Percentiles rank a stretch among this genome's conserved stretches.
These are phyloP conservation scores for Dallia pectoralis DNA, from an alignment of 2,797 vertebrate genomes.

Conservation along the genomic window DNA sequence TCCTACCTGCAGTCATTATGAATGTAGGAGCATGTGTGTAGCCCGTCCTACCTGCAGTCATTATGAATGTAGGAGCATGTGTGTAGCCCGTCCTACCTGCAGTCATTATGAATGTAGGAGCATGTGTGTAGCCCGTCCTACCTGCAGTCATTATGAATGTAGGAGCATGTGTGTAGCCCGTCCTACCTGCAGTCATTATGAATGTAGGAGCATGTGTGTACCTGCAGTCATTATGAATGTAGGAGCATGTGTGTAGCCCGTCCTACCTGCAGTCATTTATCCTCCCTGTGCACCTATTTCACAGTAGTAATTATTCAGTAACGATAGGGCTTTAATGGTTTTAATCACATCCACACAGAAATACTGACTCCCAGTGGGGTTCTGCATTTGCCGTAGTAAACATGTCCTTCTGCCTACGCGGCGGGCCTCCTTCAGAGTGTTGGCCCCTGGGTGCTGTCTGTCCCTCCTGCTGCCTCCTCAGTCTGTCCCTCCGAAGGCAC, in stretches of 20 bases:
- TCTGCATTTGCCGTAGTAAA: slow-evolving; percentile 52
- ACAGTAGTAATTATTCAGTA: slow-evolving; percentile 42
- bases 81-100: neutral
- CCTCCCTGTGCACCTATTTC: slow-evolving; percentile 18
- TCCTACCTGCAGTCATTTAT: slow-evolving; percentile 15
- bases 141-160: slow-evolving; percentile 13
- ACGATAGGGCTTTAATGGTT: slow-evolving; percentile 20
- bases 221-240: neutral
- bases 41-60: slow-evolving; percentile 1
- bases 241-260: neutral
- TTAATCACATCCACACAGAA: slow-evolving; percentile 24
- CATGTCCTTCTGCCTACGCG: slow-evolving; percentile 42
- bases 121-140: neutral
- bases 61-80: slow-evolving; percentile 4
- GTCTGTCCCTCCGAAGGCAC: neutral
- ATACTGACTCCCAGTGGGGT: slow-evolving; percentile 21
- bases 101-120: slow-evolving; percentile 15
- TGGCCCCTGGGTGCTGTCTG: slow-evolving; percentile 17
- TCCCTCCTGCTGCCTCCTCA: neutral
- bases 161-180: neutral
- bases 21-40: neutral
- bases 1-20: slow-evolving; percentile 12
- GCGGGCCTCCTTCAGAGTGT: slow-evolving; percentile 17
- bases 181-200: slow-evolving; percentile 12
- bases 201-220: neutral